Percentiles rank a stretch among this genome's conserved stretches.
Conservation (phyloP, 2,113 vertebrate genomes). For the Pygoscelis adeliae region DNA sequence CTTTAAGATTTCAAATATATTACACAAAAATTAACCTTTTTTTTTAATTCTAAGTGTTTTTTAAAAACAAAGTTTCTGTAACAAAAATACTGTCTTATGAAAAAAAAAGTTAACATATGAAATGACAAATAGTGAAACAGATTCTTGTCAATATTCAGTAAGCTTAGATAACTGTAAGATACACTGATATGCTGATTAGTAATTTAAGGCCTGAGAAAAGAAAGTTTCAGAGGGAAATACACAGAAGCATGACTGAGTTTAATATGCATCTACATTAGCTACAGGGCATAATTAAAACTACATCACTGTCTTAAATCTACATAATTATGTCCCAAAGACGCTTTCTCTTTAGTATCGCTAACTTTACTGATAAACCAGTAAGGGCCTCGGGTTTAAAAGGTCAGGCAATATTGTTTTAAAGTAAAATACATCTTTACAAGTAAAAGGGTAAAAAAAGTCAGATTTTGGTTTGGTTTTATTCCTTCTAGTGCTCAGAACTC, state of each 20-base stretch:
- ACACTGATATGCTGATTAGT: slow-evolving; percentile 25
- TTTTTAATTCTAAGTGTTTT: background rate
- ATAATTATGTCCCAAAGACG: slow-evolving; percentile 73
- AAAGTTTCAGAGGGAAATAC: slow-evolving; percentile 56
- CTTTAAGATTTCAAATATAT: background rate
- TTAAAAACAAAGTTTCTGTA: background rate
- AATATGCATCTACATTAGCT: slow-evolving; percentile 58
- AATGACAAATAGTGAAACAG: background rate
- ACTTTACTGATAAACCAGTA: slow-evolving; percentile 38
- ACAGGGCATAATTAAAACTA: slow-evolving; percentile 72
- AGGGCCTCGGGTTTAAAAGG: slow-evolving; percentile 10
- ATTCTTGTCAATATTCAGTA: slow-evolving; percentile 44
- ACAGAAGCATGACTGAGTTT: slow-evolving; percentile 38
- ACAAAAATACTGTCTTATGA: background rate
- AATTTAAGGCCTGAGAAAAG: slow-evolving; percentile 54
- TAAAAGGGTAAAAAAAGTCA: slow-evolving; percentile 3
- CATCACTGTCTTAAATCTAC: slow-evolving; percentile 66
- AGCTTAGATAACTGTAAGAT: slow-evolving; percentile 46
- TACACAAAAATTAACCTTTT: background rate
- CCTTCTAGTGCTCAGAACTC: background rate
- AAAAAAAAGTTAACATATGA: background rate
- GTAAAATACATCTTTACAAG: slow-evolving; percentile 7
- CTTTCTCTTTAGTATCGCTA: slow-evolving; percentile 53
- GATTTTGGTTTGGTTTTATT: background rate
- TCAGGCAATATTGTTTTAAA: slow-evolving; percentile 16